Percentiles rank a stretch among this genome's conserved stretches.
Conservation (phyloP, 2,888 invertebrate genomes). For the Xestia c-nigrum region DNA sequence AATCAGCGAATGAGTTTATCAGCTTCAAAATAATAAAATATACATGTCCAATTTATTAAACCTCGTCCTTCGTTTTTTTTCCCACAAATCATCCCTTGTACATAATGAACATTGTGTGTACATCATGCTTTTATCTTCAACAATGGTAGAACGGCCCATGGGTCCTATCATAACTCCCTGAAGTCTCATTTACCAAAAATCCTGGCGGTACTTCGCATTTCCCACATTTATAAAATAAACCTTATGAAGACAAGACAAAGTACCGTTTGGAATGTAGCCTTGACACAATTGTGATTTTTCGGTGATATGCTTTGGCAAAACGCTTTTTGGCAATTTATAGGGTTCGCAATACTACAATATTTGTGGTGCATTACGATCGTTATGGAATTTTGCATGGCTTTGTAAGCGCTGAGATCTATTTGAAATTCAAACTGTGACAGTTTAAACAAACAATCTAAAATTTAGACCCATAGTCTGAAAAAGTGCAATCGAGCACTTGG, state of each 20-base stretch:
- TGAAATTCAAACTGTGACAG: no score
- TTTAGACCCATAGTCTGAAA: no score
- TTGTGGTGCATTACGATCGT: neutral
- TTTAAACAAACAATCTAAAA: no score
- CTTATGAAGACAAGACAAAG: neutral
- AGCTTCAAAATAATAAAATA: neutral
- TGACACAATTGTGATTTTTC: conserved; percentile 14
- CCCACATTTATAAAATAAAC: conserved; percentile 4
- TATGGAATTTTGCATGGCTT: neutral
- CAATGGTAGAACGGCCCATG: conserved; percentile 33
- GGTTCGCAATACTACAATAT: conserved; percentile 17
- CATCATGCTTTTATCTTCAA: conserved; percentile 54
- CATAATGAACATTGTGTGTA: conserved; percentile 37
- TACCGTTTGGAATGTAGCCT: neutral
- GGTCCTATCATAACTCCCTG: conserved; percentile 45
- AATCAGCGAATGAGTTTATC: neutral
- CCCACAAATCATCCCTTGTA: conserved; percentile 33
- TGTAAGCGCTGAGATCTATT: neutral
- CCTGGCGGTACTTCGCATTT: neutral
- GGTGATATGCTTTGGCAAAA: conserved; percentile 13
- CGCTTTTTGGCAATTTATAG: neutral
- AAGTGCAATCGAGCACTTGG: no score
- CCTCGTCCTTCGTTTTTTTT: conserved; percentile 8
- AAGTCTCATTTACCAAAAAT: conserved; percentile 45
- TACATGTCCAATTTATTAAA: conserved; percentile 13